Evolutionary conservation across 2,113 vertebrate species (phyloP), one percentile per base, ranked within the genome.

Genomic region (Tursiops truncatus): DNA sequence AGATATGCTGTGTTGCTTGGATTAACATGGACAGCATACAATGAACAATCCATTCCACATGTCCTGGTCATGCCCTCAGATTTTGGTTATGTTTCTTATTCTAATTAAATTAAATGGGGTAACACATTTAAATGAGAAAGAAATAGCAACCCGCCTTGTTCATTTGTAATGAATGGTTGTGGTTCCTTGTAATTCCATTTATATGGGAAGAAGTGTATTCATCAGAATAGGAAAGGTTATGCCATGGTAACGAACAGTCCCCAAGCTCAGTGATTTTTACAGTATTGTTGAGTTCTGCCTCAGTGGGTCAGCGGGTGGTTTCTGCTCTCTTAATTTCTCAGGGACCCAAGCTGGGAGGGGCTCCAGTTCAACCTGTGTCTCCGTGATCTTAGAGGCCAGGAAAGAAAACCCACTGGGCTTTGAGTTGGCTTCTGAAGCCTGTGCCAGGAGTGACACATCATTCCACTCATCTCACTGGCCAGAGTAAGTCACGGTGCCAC

Each of bases 1-100:
- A 18, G 60, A 23, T 2, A 1, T 3, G 33, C 60, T 8, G 1
- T 67, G 18, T 33, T 8, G 0, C 0, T 0, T 79, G 18, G 38
- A 33, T 77, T 47, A 9, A 38, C 33, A 0, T 38, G 33, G 62
- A 28, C 50, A 20, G 21, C 36, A 20, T 28, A 21, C 47, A 58
- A 8, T 28, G 36, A 76, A 31, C 47, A 67, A 2, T 20, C 8
- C 4, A 25, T 79, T 23, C 9, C 36, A 17, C 0, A 0, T 10
- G n/a, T 38, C 4, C 50, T 41, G 33, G 60, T 36, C 14, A 33
- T 1, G 36, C 80, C 26, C 14, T 21, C 47, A 7, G 12, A 62
- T 62, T 62, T 77, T 44, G 9, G 82, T 89, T 65, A 18, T 41
- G 5, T 68, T 50, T 41, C 25, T 76, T 76, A 67, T 31, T 38